Conservation (phyloP, 2,888 invertebrate species). For the Mellilla xanthometata region DNA sequence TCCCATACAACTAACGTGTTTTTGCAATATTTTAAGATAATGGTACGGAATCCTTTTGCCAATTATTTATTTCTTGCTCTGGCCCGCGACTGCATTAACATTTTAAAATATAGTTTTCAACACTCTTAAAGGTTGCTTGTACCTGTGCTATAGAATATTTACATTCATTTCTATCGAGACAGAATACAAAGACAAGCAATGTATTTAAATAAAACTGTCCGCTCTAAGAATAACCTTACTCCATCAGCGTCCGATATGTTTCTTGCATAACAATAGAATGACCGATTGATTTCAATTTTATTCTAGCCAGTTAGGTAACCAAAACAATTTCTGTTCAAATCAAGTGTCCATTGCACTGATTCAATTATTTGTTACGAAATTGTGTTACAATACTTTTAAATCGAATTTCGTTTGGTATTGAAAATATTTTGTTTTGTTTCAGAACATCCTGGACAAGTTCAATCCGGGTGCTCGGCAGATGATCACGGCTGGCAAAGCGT, state of each 20-base stretch:
- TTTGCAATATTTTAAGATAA: no score
- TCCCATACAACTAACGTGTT: no score
- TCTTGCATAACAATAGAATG: slow-evolving; percentile 39
- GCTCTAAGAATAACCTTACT: slow-evolving; percentile 32
- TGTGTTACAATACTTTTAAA: slow-evolving; percentile 8
- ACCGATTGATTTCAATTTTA: slow-evolving; percentile 38
- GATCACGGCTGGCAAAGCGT: slow-evolving; percentile 96
- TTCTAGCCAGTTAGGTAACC: slow-evolving; percentile 27
- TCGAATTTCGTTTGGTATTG: slow-evolving; percentile 8
- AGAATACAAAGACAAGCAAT: no score
- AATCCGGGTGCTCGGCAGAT: slow-evolving; percentile 96
- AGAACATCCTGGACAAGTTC: slow-evolving; percentile 98
- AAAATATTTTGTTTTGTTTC: slow-evolving; percentile 69
- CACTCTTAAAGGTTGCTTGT: no score
- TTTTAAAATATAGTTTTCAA: no score
- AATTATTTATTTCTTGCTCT: no score
- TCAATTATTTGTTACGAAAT: slow-evolving; percentile 11
- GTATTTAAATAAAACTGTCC: no score
- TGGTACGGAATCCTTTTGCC: no score
- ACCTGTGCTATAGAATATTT: no score
- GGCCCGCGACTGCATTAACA: no score
- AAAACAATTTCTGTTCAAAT: slow-evolving; percentile 17
- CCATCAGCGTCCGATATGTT: slow-evolving; percentile 19
- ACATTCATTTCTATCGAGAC: no score
- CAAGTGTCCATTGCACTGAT: slow-evolving; percentile 9